Evolutionary conservation across 23 tunicate species (phyloP), one percentile per base, ranked within the genome.

Genomic region (Ascidia mentula): DNA sequence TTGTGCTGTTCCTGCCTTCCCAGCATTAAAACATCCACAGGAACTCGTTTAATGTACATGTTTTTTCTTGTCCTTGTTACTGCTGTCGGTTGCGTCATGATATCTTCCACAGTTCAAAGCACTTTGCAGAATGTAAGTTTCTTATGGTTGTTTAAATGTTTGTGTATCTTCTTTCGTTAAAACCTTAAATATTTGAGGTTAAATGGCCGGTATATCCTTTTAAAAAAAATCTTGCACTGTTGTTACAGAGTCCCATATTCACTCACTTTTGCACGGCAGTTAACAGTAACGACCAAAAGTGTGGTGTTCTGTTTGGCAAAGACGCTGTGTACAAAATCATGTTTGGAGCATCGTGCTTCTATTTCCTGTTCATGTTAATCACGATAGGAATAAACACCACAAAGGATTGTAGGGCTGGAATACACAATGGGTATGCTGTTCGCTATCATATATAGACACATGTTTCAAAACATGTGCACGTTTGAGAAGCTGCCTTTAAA

Each of bases 361-460:
- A 72, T 59, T 91, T 89, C 45, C 46, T 96, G 35, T 71, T 96
- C 83, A 85, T 86, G 79, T 32, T 96, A 26, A 26, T 96, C 6
- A 88, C 85, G 40, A 65, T 96, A 34, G 78, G 85, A 33, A 89
- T 91, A 8, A 71, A 77, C 5, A 91, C 80, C 79, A 82, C 96
- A 12, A 38, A 82, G 40, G 99, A 96, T 77, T 98, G 96, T n/a
- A 59, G 99, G 13, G 93, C 97, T 26, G 85, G 86, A 39, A 77
- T 96, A n/a, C 99, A 96, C 38, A 96, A 96, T 84, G 99, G 99
- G 89, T 88, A 77, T 13, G 83, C 5, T n/a, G n/a, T n/a, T n/a
- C n/a, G n/a, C n/a, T n/a, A n/a, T n/a, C n/a, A n/a, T n/a, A n/a
- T n/a, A n/a, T n/a, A n/a, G n/a, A n/a, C n/a, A n/a, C n/a, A n/a